Conservation (phyloP, 1,140 invertebrate species). For the Halictus rubicundus region DNA sequence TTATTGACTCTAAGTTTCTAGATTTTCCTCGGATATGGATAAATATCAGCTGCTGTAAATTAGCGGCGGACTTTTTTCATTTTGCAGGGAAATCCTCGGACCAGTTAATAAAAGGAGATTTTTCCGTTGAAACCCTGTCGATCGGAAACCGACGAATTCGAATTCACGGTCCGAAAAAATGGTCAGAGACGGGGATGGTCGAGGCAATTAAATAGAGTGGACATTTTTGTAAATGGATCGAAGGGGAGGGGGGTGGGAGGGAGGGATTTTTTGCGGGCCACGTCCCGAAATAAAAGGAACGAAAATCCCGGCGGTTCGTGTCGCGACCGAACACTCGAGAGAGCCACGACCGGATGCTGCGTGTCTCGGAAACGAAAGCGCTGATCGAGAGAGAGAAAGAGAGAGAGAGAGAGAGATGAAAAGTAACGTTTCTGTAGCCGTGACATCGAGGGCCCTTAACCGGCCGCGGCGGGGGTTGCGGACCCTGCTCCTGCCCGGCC, state of each 20-base stretch:
- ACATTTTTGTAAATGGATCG: neutral
- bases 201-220: neutral
- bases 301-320: neutral
- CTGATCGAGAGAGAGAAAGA: slow-evolving; percentile 49
- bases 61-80: no score
- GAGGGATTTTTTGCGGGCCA: no score
- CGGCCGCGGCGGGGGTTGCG: slow-evolving; percentile 70
- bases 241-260: neutral
- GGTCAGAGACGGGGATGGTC: neutral
- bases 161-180: neutral
- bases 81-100: no score
- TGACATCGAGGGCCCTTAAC: slow-evolving; percentile 75
- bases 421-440: slow-evolving; percentile 66
- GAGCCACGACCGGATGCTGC: neutral
- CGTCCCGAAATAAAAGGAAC: neutral
- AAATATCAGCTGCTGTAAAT: no score
- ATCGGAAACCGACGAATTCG: no score
- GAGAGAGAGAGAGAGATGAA: slow-evolving; percentile 40
- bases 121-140: no score
- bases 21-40: no score
- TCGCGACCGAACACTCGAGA: neutral
- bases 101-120: neutral
- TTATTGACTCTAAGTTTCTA: no score
- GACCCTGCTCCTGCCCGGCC: slow-evolving; percentile 49
- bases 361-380: slow-evolving; percentile 37